phyloP scores from a whole-genome alignment of 2,797 vertebrate genomes.

The Pelobates cultripes region DNA sequence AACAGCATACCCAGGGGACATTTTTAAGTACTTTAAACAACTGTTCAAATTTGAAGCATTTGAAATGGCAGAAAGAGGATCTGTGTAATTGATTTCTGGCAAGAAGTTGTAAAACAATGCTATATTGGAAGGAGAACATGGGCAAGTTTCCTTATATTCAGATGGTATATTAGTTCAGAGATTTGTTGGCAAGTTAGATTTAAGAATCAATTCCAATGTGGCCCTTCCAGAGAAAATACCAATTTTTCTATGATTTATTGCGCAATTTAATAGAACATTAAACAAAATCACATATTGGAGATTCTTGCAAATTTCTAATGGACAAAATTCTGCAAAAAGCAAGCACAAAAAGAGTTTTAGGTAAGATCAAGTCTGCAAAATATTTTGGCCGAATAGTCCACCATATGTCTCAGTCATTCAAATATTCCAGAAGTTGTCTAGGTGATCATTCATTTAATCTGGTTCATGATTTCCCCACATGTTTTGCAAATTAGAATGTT shows the following conservation, averaged over 20 bases:
- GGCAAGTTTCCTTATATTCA: slow-evolving; percentile 17
- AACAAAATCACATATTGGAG: slow-evolving; percentile 35
- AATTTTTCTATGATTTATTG: slow-evolving; percentile 52
- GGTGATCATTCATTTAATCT: not conserved
- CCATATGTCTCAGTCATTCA: not conserved
- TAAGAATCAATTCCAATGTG: slow-evolving; percentile 41
- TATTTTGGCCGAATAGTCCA: not conserved
- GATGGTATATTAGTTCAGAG: slow-evolving; percentile 42
- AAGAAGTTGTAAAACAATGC: slow-evolving; percentile 32
- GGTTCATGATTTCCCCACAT: not conserved
- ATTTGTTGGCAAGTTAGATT: slow-evolving; percentile 50
- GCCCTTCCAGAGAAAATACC: slow-evolving; percentile 31
- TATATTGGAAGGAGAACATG: slow-evolving; percentile 35
- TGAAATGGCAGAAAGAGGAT: slow-evolving; percentile 53
- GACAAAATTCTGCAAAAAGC: slow-evolving; percentile 18
- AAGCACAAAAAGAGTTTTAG: slow-evolving; percentile 18
- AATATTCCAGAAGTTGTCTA: not conserved
- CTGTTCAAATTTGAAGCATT: slow-evolving; percentile 55
- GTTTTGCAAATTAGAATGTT: not conserved
- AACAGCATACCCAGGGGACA: slow-evolving; percentile 52
- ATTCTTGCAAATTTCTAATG: slow-evolving; percentile 42
- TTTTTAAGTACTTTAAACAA: slow-evolving; percentile 57
- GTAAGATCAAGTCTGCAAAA: not conserved
- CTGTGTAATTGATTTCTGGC: slow-evolving; percentile 55
- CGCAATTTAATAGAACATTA: slow-evolving; percentile 48